Conservation (phyloP, 2,888 invertebrate species). For the Stratiomys singularior region DNA sequence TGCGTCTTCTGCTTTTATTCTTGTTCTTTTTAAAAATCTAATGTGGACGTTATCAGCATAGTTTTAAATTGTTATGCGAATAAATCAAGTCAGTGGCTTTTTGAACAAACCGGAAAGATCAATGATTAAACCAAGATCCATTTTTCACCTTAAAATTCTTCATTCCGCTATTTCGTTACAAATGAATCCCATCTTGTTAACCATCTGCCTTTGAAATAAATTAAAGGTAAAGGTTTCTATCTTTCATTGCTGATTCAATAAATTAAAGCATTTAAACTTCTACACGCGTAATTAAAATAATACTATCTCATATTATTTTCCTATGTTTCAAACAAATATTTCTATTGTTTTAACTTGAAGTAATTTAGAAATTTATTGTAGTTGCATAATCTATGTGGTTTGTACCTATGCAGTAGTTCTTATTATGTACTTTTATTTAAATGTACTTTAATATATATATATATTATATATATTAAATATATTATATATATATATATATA, state of each 20-base stretch:
- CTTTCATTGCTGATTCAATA: conserved; percentile 21
- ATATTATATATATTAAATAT: no score
- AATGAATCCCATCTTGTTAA: not conserved
- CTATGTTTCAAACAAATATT: not conserved
- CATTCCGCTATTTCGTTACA: not conserved
- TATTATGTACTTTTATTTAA: conserved; percentile 31
- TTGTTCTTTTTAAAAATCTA: conserved; percentile 12
- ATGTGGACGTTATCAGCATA: conserved; percentile 27
- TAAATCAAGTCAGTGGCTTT: not conserved
- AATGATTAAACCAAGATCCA: not conserved
- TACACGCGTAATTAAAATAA: not conserved
- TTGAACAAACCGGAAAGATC: not conserved
- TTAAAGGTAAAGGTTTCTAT: not conserved
- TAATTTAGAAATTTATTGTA: conserved; percentile 34
- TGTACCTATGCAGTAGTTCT: conserved; percentile 43
- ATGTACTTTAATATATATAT: no score
- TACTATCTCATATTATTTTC: not conserved
- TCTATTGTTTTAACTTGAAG: conserved; percentile 10
- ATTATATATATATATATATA: no score
- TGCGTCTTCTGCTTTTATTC: not conserved
- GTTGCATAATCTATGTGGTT: conserved; percentile 12
- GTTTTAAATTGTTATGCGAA: conserved; percentile 11
- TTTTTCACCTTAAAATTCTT: not conserved
- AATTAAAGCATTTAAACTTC: conserved; percentile 12
- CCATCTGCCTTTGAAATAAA: not conserved